Evolutionary conservation across 2,113 vertebrate species (phyloP).

Genomic region (Miniopterus natalensis): DNA sequence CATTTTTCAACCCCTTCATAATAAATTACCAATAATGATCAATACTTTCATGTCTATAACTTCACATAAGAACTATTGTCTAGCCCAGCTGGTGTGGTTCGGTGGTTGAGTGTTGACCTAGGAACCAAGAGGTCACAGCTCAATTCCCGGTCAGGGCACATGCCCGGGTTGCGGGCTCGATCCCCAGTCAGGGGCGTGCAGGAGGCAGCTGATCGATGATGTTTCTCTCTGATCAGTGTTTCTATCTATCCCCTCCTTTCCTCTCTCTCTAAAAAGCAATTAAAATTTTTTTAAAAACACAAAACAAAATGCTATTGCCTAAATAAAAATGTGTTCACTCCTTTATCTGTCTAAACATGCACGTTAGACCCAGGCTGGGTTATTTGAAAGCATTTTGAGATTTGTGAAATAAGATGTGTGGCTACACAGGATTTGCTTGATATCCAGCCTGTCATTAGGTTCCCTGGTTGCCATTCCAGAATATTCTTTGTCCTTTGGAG

Average conservation of each 20-base stretch:
- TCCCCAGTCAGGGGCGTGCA: too few species aligned
- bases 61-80: not conserved
- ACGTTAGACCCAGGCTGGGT: not conserved
- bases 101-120: too few species aligned
- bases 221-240: too few species aligned
- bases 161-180: too few species aligned
- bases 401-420: constrained; percentile 19
- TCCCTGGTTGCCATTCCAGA: not conserved
- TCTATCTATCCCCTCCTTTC: too few species aligned
- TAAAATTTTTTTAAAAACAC: too few species aligned
- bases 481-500: not conserved
- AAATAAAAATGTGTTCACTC: not conserved
- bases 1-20: not conserved
- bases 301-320: too few species aligned
- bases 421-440: not conserved
- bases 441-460: not conserved
- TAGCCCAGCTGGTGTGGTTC: not conserved
- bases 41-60: not conserved
- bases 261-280: too few species aligned
- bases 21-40: not conserved
- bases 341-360: not conserved
- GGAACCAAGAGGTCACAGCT: too few species aligned
- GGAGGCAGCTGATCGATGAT: too few species aligned
- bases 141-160: too few species aligned
- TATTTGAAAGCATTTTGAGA: not conserved